Base-by-base conservation (phyloP, 2,888 invertebrate genomes). In the Dryadula phaetusa region DNA sequence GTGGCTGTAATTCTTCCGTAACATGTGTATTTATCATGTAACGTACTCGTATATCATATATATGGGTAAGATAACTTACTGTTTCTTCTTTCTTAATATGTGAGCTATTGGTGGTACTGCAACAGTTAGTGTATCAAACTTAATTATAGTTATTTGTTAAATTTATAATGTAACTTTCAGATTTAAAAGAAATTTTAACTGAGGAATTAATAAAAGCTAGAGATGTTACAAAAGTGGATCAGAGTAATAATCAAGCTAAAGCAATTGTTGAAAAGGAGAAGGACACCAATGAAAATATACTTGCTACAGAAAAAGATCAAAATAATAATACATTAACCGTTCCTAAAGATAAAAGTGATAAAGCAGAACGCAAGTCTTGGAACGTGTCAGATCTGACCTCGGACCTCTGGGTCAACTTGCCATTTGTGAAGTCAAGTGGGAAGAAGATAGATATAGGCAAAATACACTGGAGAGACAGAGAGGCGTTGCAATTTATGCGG, bases 401-500 rank as follows among this genome's bases (percentile, higher is more conserved):
- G 1, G 92, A 92, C 70, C 67, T 90, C 0, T 88, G 89, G 87
- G 76, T 82, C 1, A 84, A 87, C 69, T 74, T 93, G 52, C 87
- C 92, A 1, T 93, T 92, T 61, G 34, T 90, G 18, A 82, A 75
- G 69, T 72, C 83, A 22, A 82, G 77, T 40, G 87, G 79, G 71
- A 92, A 80, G 75, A 92, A 92, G 82, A 94, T 94, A 82, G 93
- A 94, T 76, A 94, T 94, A 77, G 90, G 86, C 62, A 94, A 94
- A 81, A 94, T 94, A 64, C 95, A 96, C 75, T 95, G 95, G 94
- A 94, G 95, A 74, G 95, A 96, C 82, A 94, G 95, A 76, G 97
- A 98, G 86, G 97, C 97, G 0, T 77, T 97, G 64, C 96, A 97
- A 88, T 99, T 99, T 82, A 99, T 99, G 99, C 93, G 97, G 58